Conservation (phyloP, 2,888 invertebrate genomes). For the Xylota segnis region DNA sequence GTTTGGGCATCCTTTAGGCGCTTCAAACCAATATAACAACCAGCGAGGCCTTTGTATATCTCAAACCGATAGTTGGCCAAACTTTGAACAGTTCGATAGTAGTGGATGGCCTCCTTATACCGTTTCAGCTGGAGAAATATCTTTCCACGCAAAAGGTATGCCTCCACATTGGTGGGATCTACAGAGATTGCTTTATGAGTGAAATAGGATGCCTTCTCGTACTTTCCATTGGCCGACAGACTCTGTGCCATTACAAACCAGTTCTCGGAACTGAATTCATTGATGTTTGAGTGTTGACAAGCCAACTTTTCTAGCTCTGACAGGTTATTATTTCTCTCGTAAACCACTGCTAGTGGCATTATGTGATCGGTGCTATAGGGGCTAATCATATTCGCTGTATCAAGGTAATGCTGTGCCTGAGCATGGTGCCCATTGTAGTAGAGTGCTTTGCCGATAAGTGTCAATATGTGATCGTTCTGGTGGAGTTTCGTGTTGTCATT, state of each 20-base stretch:
- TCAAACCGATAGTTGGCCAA: constrained; percentile 85
- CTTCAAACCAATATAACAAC: constrained; percentile 89
- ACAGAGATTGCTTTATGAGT: constrained; percentile 89
- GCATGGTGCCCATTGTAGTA: constrained; percentile 90
- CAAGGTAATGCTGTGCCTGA: constrained; percentile 86
- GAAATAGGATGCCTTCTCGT: constrained; percentile 89
- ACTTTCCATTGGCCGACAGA: constrained; percentile 86
- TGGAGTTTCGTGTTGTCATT: constrained; percentile 88
- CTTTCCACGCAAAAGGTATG: constrained; percentile 88
- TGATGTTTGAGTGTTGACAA: constrained; percentile 81
- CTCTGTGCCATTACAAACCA: constrained; percentile 92
- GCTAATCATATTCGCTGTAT: constrained; percentile 85
- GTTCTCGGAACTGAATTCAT: constrained; percentile 88
- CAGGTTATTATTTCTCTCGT: constrained; percentile 86
- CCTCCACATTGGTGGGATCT: constrained; percentile 89
- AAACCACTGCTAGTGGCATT: constrained; percentile 88
- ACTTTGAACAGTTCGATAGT: constrained; percentile 80
- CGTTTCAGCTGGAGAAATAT: constrained; percentile 81
- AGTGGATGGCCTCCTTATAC: constrained; percentile 81
- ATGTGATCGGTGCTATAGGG: constrained; percentile 87
- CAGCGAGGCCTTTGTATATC: constrained; percentile 91
- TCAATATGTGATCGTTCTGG: constrained; percentile 88
- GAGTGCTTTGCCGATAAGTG: constrained; percentile 90
- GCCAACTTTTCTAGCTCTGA: constrained; percentile 88
- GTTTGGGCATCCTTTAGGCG: constrained; percentile 90